Evolutionary conservation across 2,797 vertebrate genomes (phyloP).

Genomic region (Mycteria americana): DNA sequence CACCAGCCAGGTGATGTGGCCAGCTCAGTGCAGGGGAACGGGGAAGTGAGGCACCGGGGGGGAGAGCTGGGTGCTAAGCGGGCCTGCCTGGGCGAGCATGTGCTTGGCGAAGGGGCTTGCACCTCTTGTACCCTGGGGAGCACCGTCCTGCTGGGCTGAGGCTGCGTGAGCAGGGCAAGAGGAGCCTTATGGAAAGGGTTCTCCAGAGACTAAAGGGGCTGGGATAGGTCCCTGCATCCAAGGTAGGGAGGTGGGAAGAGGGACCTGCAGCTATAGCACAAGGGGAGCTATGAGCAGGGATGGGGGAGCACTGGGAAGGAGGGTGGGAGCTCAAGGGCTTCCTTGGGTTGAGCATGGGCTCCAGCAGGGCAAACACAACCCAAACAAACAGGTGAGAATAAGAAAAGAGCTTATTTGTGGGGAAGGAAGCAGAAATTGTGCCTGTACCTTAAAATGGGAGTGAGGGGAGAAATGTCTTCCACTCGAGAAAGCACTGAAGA

Average conservation of each 20-base stretch:
- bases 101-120: not conserved
- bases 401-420: not conserved
- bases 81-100: fast-evolving
- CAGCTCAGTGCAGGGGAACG: not conserved
- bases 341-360: not conserved
- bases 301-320: not conserved
- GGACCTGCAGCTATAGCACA: not conserved
- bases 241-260: not conserved
- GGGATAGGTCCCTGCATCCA: no score
- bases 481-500: not conserved
- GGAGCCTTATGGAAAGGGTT: fast-evolving
- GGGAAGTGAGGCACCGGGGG: not conserved
- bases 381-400: not conserved
- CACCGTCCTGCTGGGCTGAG: fast-evolving
- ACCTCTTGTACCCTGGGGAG: fast-evolving
- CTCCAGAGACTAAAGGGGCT: not conserved
- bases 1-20: not conserved
- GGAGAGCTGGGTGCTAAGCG: not conserved
- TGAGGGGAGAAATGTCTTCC: not conserved
- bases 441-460: not conserved
- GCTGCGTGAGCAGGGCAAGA: not conserved
- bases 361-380: not conserved
- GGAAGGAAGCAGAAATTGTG: not conserved
- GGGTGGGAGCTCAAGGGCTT: not conserved
- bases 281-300: not conserved